Evolutionary conservation across 2,113 vertebrate genomes (phyloP), one percentile per base, ranked within the genome.

Genomic region (Cynocephalus volans): DNA sequence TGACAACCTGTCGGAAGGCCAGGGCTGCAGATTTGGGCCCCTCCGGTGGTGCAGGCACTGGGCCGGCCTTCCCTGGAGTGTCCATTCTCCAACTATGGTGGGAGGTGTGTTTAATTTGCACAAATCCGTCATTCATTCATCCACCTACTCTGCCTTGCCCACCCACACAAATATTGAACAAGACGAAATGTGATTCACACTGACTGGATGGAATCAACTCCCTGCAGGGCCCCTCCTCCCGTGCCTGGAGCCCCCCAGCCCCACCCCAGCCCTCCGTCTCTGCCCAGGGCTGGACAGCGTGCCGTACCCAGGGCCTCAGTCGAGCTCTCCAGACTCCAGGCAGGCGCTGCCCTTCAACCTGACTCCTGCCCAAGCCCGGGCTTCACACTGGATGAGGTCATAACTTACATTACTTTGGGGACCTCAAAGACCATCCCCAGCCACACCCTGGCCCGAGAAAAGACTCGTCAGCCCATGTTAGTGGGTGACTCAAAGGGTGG

Each of bases 401-500:
- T 0, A 7, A 45, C 60, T 93, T 18, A 64, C 48, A 23, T 45
- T 41, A 33, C 93, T 93, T 23, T 31, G 64, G 95, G 87, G 88
- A 83, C 75, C n/a, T 56, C 3, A 3, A 31, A 13, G 65, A 36
- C 50, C 26, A 6, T 69, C 93, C 54, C 58, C 1, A 19, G 76
- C 88, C 85, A 54, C 69, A 52, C 88, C 88, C 60, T 6, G 1
- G 64, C 73, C 75, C 72, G 54, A 0, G 56, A 83, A 70, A 85
- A 91, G 81, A 33, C 26, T 56, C 13, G 5, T 28, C 23, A 7
- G 60, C 48, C 19, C 8, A 1, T 8, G 3, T 36, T 14, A 52
- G 67, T 7, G 60, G n/a, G 69, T 96, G 97, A 96, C 93, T 97
- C 93, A 95, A 87, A 79, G 94, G 90, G 72, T 56, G 87, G 89